Evolutionary conservation across 2,888 invertebrate genomes (phyloP), one percentile per base, ranked within the genome.

Genomic region (Ophion costatus): DNA sequence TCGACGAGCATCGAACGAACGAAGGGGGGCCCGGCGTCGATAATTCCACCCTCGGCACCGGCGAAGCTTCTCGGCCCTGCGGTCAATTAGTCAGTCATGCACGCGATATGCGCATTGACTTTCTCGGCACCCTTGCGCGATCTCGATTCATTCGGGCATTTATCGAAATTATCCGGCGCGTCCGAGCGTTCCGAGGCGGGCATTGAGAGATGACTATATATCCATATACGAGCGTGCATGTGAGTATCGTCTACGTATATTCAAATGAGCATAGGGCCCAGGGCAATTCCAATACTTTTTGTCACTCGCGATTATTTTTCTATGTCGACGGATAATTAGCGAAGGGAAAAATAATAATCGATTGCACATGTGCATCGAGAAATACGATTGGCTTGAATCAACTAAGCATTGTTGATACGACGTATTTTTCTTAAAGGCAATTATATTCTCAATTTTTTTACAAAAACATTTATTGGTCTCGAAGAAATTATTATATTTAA

Each of bases 61-160:
- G 57, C 42, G 45, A 73, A 70, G 75, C 64, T 67, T 76, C 71
- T 76, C 85, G 74, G 83, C 81, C 88, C 89, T 88, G 90, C 87
- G 91, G 92, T 90, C 91, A 91, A 90, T 91, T 91, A 92, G 92
- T 90, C 89, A 90, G 89, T 91, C 91, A 89, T 89, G 91, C 92
- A 92, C 91, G 92, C 92, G 89, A 92, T 91, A 87, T 89, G 89
- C 88, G 90, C 92, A 92, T 92, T 92, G 92, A 91, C 91, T 92
- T 89, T 11, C 73, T 84, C 74, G 70, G 80, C 88, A 86, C 88
- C 73, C 82, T 70, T 57, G 87, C 85, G 86, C 81, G 56, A 63
- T 57, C 67, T 51, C 75, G 71, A 76, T 77, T 70, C 80, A 80
- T 78, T 66, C 77, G 81, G 87, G 84, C 88, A 89, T 91, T 90